Conservation (phyloP, 1,140 invertebrate genomes). For the Halictus rubicundus region DNA sequence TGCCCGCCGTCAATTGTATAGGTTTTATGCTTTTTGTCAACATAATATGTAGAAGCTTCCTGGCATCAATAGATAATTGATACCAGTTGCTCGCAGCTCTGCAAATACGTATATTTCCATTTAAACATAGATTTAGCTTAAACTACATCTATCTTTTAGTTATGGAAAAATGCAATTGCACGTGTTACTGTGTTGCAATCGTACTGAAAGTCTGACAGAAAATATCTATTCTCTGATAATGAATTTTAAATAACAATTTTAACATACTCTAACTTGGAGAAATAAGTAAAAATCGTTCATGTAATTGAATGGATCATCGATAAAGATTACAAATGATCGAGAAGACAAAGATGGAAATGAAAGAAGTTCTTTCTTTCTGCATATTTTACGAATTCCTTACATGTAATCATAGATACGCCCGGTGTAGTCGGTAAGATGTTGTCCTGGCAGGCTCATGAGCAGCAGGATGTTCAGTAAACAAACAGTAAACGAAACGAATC, state of each 20-base stretch:
- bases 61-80: slow-evolving; percentile 45
- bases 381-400: slow-evolving; percentile 42
- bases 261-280: no score
- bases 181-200: no score
- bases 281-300: no score
- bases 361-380: background rate
- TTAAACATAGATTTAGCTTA: no score
- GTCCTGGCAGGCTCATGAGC: slow-evolving; percentile 60
- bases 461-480: slow-evolving; percentile 54
- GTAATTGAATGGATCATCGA: no score
- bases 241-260: no score
- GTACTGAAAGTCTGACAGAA: no score
- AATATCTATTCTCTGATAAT: no score
- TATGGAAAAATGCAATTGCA: no score
- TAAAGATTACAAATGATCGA: background rate
- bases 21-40: slow-evolving; percentile 53
- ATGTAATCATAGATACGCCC: slow-evolving; percentile 47
- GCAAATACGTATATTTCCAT: slow-evolving; percentile 27
- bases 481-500: slow-evolving; percentile 55
- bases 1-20: slow-evolving; percentile 61
- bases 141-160: no score
- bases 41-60: slow-evolving; percentile 57
- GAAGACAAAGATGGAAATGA: background rate
- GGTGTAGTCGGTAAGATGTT: slow-evolving; percentile 57
- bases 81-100: slow-evolving; percentile 63